These are phyloP conservation scores for Seira ritae DNA, from an alignment of 2,888 invertebrate genomes.

Conservation along the genomic window DNA sequence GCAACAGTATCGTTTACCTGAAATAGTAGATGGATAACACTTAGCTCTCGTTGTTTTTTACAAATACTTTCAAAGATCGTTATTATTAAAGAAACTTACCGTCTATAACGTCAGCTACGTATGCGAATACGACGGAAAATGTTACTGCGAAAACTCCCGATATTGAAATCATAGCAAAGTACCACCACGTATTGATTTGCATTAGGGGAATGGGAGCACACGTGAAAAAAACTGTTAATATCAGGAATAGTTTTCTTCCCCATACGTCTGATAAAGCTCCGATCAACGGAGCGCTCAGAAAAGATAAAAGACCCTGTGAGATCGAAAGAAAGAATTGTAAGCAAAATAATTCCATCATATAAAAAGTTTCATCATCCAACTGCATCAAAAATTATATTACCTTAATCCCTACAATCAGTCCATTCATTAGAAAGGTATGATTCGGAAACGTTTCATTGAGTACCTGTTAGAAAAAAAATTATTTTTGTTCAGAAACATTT, in stretches of 20 bases:
- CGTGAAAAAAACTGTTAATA: constrained; percentile 98
- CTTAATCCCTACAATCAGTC: constrained; percentile 98
- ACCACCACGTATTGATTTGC: constrained; percentile 99
- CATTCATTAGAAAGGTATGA: constrained; percentile 99
- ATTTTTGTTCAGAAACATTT: constrained; percentile 4
- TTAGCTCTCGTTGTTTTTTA: no score
- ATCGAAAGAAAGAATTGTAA: neutral
- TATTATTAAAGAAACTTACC: constrained; percentile 64
- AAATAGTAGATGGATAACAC: neutral
- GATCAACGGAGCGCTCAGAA: constrained; percentile 96
- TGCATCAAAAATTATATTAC: constrained; percentile 75
- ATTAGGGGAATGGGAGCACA: constrained; percentile 99
- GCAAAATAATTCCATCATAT: neutral
- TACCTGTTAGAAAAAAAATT: constrained; percentile 78
- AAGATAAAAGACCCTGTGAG: constrained; percentile 91
- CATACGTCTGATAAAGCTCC: constrained; percentile 81
- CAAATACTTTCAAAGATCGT: no score
- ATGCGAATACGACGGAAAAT: constrained; percentile 99
- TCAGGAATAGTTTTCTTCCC: constrained; percentile 98
- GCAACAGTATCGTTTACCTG: constrained; percentile 89
- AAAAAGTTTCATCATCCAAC: neutral
- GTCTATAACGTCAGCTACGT: constrained; percentile 97
- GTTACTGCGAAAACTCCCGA: constrained; percentile 99
- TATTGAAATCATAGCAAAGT: constrained; percentile 99
- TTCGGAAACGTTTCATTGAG: constrained; percentile 98